Conservation (phyloP, 2,113 vertebrate species). For the Oryctolagus cuniculus region DNA sequence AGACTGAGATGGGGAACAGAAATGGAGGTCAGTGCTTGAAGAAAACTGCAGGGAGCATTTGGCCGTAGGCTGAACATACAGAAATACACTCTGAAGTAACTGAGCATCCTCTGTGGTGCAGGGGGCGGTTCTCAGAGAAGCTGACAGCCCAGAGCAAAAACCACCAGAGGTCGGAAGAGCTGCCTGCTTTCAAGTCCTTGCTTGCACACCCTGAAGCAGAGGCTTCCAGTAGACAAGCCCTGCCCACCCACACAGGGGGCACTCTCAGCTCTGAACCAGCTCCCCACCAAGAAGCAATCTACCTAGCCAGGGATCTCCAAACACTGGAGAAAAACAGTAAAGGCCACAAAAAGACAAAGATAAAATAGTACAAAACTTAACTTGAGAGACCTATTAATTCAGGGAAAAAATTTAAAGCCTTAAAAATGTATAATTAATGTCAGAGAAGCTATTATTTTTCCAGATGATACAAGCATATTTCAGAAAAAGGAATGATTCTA, state of each 20-base stretch:
- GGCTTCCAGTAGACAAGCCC: not conserved
- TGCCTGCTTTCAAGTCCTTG: not conserved
- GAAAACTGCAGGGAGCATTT: not conserved
- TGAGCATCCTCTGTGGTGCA: not conserved
- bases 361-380: constrained; percentile 23
- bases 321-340: not conserved
- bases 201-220: not conserved
- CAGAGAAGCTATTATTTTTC: constrained; percentile 14
- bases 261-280: not conserved
- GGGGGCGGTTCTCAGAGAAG: not conserved
- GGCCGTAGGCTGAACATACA: not conserved
- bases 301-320: not conserved
- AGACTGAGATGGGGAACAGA: not conserved
- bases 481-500: not conserved
- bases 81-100: not conserved
- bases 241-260: not conserved
- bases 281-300: not conserved
- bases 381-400: not conserved
- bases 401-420: not conserved
- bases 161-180: not conserved
- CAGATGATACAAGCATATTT: constrained; percentile 27
- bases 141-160: not conserved
- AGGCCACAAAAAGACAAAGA: constrained; percentile 24
- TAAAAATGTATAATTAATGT: constrained; percentile 31
- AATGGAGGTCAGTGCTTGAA: not conserved